Base-by-base conservation (phyloP, 2,888 invertebrate genomes). In the Hemicrepidius hirtus region DNA sequence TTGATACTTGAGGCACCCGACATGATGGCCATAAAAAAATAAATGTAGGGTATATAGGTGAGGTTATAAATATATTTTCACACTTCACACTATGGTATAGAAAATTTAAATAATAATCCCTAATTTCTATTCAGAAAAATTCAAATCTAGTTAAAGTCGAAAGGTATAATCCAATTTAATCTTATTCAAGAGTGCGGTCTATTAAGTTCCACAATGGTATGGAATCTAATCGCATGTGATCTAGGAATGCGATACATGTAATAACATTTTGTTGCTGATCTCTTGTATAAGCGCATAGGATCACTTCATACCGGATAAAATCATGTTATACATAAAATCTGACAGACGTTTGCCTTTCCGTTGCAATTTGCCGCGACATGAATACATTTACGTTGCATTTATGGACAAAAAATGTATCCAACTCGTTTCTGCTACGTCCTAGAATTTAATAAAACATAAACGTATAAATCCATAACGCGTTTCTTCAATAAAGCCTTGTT, bases 181-280 rank as follows among this genome's bases (percentile, higher is more conserved):
- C 44, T 59, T 41, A 49, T 59, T 44, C 59, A 49, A n/a, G 10
- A 35, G 12, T 28, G 57, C 46, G 59, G 40, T 21, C 41, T 67
- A 67, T 59, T 46, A 57, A 70, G 44, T 59, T 37, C 49, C 59
- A 67, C 67, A 71, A 71, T 67, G 53, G 66, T 12, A 7, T 41
- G 44, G 67, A 66, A 71, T 71, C 67, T 71, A 71, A 71, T 71
- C 71, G 20, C 10, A 50, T 18, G 60, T 62, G 66, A 71, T 71
- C 71, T 71, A 71, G 71, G 71, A 71, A 71, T 71, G 71, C 67
- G 37, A 71, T 71, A 62, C 71, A 66, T 46, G 71, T 71, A 71
- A 71, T 71, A 71, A 67, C 71, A 67, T 71, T 66, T 71, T 67
- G 62, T 63, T 62, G 59, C 62, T 41, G 60, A 71, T 66, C 62